Conservation (phyloP, 1,140 invertebrate genomes). For the Drosophila repleta region DNA sequence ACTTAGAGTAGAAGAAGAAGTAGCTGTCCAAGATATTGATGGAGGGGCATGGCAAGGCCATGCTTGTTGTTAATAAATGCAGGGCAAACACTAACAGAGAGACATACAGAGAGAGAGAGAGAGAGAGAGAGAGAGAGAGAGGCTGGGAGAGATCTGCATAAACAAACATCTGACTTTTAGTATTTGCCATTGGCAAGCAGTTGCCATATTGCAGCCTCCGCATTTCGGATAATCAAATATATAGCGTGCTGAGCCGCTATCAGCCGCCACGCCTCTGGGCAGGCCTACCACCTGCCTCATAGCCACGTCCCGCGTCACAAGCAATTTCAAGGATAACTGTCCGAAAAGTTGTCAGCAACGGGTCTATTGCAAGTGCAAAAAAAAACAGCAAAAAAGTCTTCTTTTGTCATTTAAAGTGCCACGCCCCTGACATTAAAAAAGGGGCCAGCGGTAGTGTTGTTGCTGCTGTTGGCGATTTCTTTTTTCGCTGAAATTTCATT, state of each 20-base stretch:
- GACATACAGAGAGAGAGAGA: too few species aligned
- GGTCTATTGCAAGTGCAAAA: not conserved
- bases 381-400: slow-evolving; percentile 1
- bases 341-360: slow-evolving; percentile 1
- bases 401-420: not conserved
- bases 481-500: slow-evolving; percentile 27
- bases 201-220: slow-evolving; percentile 48
- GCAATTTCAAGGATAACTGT: slow-evolving; percentile 28
- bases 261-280: not conserved
- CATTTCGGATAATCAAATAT: slow-evolving; percentile 50
- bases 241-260: slow-evolving; percentile 10
- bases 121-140: too few species aligned
- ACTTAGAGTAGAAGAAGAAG: slow-evolving; percentile 30
- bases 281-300: not conserved
- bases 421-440: too few species aligned
- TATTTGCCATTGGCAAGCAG: slow-evolving; percentile 62
- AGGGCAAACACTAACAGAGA: not conserved
- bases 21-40: slow-evolving; percentile 32
- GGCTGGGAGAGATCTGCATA: not conserved
- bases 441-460: too few species aligned
- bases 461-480: slow-evolving; percentile 10
- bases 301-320: not conserved
- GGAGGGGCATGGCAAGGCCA: not conserved
- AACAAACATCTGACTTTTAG: slow-evolving; percentile 21
- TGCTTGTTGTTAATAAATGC: slow-evolving; percentile 10